Evolutionary conservation across 64 coral and sea anemone genomes (phyloP), one percentile per base, ranked within the genome.

Genomic region (Dendronephthya gigantea): DNA sequence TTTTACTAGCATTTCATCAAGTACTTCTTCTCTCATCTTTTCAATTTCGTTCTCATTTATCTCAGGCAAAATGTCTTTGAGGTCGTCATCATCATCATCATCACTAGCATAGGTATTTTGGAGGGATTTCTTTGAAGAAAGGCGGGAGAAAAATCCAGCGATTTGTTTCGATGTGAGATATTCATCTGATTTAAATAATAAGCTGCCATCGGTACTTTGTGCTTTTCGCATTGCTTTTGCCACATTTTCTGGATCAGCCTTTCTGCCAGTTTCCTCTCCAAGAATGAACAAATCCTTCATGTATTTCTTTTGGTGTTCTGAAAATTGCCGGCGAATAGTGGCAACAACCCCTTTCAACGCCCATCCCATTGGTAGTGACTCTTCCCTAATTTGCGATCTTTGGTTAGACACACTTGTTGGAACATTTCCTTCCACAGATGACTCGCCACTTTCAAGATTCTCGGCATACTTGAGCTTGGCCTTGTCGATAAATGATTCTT

Each of bases 221-320:
- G 41, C 40, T 87, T 87, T 87, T 74, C 85, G 74, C 85, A 81
- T 87, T 76, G 85, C 74, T 43, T 32, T 87, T 36, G 85, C 0
- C 16, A 84, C 83, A 8, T 84, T 47, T 10, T 6, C 35, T 29
- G 83, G 23, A 84, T 84, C 76, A 75, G 70, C 40, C 37, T 88
- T 88, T 88, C 29, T 79, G 70, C 87, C 75, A 75, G 87, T 88
- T 49, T 82, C 43, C 29, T 88, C 87, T 35, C 87, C 87, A 55
- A 88, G 47, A 43, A 88, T 69, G 51, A 88, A 88, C 70, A 88
- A 35, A 23, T 88, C 19, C 37, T 16, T 88, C 70, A 88, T 69
- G 47, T 52, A 82, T 15, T 82, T 43, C 75, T 88, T 83, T 55
- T 88, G 87, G 70, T 82, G 49, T 82, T 88, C 49, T 29, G 30